Conservation (phyloP, 2,113 vertebrate species). For the Cinclus cinclus region DNA sequence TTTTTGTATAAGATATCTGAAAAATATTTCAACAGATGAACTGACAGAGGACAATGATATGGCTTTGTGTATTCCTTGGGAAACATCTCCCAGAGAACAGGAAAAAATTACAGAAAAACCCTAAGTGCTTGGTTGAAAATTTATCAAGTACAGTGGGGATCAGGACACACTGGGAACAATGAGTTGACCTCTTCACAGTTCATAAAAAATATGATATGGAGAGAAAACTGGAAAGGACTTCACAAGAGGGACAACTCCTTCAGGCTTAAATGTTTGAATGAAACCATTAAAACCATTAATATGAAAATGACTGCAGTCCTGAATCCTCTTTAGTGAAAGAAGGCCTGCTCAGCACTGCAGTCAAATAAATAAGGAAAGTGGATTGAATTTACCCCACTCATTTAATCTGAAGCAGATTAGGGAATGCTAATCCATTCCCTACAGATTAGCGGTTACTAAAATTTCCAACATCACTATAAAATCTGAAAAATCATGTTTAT, state of each 20-base stretch:
- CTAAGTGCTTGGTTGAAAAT: background rate
- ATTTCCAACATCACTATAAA: background rate
- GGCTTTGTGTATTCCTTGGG: background rate
- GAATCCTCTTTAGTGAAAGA: background rate
- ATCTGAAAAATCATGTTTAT: background rate
- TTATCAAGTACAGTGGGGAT: background rate
- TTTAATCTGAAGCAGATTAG: background rate
- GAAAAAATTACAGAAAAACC: background rate
- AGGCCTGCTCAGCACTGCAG: background rate
- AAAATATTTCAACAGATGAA: background rate
- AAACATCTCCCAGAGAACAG: background rate
- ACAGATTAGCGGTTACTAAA: background rate
- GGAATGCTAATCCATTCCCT: slow-evolving; percentile 7
- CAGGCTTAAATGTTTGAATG: background rate
- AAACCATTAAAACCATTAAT: background rate
- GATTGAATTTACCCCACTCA: slow-evolving; percentile 27
- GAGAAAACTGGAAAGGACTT: background rate
- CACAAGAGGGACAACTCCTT: background rate
- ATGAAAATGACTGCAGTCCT: background rate
- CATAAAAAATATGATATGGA: background rate
- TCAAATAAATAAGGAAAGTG: slow-evolving; percentile 15
- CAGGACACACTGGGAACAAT: background rate
- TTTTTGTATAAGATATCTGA: background rate
- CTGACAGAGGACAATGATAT: background rate
- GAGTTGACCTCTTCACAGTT: background rate